A percentile compares a stretch with the other conserved stretches of the same genome.
Conservation (phyloP, 2,888 invertebrate species). For the Zygothrica quintamaculata region DNA sequence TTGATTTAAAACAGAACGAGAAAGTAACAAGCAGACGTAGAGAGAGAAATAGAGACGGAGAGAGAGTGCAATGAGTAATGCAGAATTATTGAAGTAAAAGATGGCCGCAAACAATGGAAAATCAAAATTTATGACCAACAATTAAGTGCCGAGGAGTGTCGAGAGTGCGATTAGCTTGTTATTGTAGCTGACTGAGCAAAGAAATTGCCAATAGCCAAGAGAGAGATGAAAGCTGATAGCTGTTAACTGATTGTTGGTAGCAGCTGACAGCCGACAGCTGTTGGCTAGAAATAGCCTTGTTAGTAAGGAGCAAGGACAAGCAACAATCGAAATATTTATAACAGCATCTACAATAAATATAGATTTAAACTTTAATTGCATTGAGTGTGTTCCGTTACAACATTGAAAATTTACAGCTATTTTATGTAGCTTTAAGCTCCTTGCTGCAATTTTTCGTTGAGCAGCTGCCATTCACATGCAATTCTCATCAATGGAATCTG, state of each 20-base stretch:
- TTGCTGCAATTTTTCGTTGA: too few species aligned
- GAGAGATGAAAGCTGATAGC: constrained; percentile 12
- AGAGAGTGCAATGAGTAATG: background rate
- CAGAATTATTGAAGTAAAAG: background rate
- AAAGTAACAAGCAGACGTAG: background rate
- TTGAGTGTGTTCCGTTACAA: too few species aligned
- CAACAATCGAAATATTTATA: too few species aligned
- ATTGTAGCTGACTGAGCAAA: constrained; percentile 27
- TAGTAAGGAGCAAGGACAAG: too few species aligned
- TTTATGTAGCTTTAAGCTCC: too few species aligned
- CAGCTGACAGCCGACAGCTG: background rate
- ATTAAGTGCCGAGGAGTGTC: constrained; percentile 51
- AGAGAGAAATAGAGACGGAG: background rate
- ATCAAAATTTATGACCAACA: constrained; percentile 69
- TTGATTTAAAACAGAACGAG: background rate
- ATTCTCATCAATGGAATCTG: too few species aligned
- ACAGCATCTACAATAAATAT: too few species aligned
- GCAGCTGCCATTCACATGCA: too few species aligned
- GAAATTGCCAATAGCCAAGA: constrained; percentile 18
- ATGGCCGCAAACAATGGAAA: constrained; percentile 45
- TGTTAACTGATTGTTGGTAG: too few species aligned
- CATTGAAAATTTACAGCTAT: too few species aligned
- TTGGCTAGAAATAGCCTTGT: background rate
- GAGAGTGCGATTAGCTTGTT: constrained; percentile 31
- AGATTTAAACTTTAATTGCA: too few species aligned